Percentiles rank a stretch among this genome's conserved stretches.
These are phyloP conservation scores for Bradypodion pumilum DNA, from an alignment of 2,797 vertebrate genomes.

Conservation along the genomic window DNA sequence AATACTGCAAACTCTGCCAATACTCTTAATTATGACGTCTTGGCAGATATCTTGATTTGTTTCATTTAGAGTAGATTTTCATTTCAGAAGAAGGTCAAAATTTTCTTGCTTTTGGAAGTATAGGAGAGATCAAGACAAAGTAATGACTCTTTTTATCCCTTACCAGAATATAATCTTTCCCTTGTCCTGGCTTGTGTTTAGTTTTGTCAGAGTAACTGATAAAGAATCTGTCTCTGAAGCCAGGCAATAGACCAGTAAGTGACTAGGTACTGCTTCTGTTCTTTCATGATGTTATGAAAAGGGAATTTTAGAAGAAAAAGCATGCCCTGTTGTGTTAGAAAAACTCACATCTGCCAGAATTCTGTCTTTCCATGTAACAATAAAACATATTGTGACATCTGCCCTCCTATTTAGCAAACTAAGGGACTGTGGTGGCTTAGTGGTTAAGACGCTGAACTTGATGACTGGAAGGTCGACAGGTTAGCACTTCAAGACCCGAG, in stretches of 20 bases:
- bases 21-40: background rate
- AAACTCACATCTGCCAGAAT: background rate
- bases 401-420: background rate
- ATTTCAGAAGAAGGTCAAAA: background rate
- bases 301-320: background rate
- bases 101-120: background rate
- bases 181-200: background rate
- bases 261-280: background rate
- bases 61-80: background rate
- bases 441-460: too few species aligned
- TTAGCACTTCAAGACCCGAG: too few species aligned
- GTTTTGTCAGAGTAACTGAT: background rate
- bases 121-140: background rate
- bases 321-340: background rate
- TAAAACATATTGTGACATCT: background rate
- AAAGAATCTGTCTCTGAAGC: background rate
- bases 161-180: background rate
- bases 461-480: too few species aligned
- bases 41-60: background rate
- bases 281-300: background rate
- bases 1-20: background rate
- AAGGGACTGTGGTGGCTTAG: too few species aligned
- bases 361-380: background rate
- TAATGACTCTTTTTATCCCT: background rate
- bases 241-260: background rate